These are phyloP conservation scores for Macrosoma leucophasiata DNA, from an alignment of 2,888 invertebrate genomes.

Conservation along the genomic window DNA sequence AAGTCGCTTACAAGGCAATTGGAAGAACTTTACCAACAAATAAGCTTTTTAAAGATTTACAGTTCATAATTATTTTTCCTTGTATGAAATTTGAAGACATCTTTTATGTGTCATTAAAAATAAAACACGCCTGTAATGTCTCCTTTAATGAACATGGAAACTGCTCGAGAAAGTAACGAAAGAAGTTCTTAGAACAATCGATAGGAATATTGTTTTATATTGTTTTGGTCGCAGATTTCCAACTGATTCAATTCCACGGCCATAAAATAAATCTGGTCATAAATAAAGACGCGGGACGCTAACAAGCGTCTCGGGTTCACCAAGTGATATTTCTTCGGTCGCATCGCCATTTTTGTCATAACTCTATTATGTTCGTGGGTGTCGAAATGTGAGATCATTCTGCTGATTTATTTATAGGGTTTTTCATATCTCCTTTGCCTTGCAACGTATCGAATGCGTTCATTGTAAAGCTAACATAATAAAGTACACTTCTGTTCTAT, in stretches of 20 bases:
- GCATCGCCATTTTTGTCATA: constrained; percentile 69
- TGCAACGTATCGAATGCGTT: neutral
- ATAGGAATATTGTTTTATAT: constrained; percentile 50
- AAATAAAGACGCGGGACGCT: constrained; percentile 71
- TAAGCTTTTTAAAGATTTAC: no score
- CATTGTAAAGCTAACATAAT: neutral
- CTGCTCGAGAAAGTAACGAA: no score
- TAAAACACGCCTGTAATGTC: no score
- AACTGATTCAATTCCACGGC: constrained; percentile 55
- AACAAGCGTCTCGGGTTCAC: constrained; percentile 75
- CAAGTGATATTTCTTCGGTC: constrained; percentile 68
- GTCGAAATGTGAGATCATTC: constrained; percentile 65
- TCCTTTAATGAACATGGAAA: no score
- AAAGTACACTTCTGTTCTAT: no score
- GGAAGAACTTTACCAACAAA: no score
- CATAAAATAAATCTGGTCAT: constrained; percentile 76
- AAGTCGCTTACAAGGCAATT: no score
- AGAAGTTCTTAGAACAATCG: no score
- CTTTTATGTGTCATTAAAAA: no score
- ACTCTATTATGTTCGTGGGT: constrained; percentile 67
- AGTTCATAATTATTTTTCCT: no score
- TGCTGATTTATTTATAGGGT: constrained; percentile 48
- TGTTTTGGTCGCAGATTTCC: constrained; percentile 43
- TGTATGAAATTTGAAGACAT: no score
- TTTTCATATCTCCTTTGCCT: neutral